Base-by-base conservation (phyloP, 2,888 invertebrate species). In the Taenaris catops region DNA sequence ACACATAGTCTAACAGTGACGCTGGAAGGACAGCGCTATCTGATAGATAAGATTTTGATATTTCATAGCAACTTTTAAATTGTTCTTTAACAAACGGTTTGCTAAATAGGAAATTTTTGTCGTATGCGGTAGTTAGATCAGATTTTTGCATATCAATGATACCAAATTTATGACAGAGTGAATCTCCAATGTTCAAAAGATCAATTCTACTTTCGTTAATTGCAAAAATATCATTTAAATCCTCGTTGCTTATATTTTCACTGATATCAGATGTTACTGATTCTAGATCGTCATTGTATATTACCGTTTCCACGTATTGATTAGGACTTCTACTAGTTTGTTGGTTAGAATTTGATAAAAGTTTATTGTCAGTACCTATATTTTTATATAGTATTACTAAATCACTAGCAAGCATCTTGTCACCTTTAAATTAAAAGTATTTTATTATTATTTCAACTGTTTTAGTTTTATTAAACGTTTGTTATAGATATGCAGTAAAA, bases 361-460 rank as follows among this genome's bases (percentile, higher is more conserved):
- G 56, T 33, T 67, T 69, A 3, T 68, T 63, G 1, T 66, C 75
- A 25, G 70, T 36, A 29, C 83, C 84, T 3, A 78, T 65, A 46
- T 86, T 86, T 58, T 80, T 71, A 48, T 83, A 83, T 3, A 86
- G 52, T 9, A 80, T 62, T 2, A 83, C 70, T 38, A 84, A 56
- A 47, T 86, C 83, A 38, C 63, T 62, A 6, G 71, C 55, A 8
- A 65, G 60, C 5, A 81, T 46, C n/a, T 59, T 9, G n/a, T 38
- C 31, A 3, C 37, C 33, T 21, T 34, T 45, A 14, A 2, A 2
- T 14, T 3, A 14, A 14, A 14, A 3, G 14, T 14, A 14, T 14
- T 3, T n/a, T n/a, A n/a, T n/a, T 4, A 14, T 14, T 14, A 3
- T 3, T 14, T 14, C 14, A 14, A 4, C 2, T 14, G 4, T 14